Base-by-base conservation (phyloP, 1,140 invertebrate species). In the Argopecten irradians region DNA sequence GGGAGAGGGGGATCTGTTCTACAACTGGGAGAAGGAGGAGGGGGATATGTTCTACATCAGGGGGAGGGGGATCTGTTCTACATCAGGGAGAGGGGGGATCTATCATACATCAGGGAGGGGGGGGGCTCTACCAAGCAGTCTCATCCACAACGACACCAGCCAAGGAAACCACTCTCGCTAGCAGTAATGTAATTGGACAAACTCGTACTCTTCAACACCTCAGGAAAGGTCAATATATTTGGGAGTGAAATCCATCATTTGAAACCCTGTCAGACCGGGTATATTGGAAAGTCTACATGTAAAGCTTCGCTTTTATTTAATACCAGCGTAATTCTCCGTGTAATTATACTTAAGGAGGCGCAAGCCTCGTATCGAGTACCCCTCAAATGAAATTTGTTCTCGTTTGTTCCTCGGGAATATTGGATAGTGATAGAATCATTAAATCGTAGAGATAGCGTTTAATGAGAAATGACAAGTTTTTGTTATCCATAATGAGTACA, bases 361-460 rank as follows among this genome's bases (percentile, higher is more conserved):
- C 41, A 55, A 89, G 82, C 85, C 46, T 71, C 86, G 55, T 83
- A 86, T 89, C 33, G 82, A 87, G 82, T 83, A 86, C 84, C 55
- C 71, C 55, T 83, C 43, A 89, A 84, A 82, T 85, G 82, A 89
- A 89, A 84, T 87, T 84, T 46, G 86, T 46, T 87, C 86, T 82
- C 86, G 84, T 87, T 89, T 89, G 39, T 83, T 82, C 86, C 55
- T 46, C 55, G 34, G 88, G 41, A 87, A 88, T 88, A 88, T 90
- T 86, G 85, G 43, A 85, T 86, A 86, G 87, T 85, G 89, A 90
- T 86, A 83, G 86, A 90, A 34, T 88, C 89, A 90, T 90, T 90
- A 90, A 28, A 83, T 83, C 82, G 39, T 33, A 85, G 86, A 88
- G 86, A 90, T 90, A 85, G 46, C 85, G 39, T 85, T 84, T 90